Percentiles rank a stretch among this genome's conserved stretches.
Conservation (phyloP, 1,140 invertebrate genomes). For the Dendrolimus punctatus region DNA sequence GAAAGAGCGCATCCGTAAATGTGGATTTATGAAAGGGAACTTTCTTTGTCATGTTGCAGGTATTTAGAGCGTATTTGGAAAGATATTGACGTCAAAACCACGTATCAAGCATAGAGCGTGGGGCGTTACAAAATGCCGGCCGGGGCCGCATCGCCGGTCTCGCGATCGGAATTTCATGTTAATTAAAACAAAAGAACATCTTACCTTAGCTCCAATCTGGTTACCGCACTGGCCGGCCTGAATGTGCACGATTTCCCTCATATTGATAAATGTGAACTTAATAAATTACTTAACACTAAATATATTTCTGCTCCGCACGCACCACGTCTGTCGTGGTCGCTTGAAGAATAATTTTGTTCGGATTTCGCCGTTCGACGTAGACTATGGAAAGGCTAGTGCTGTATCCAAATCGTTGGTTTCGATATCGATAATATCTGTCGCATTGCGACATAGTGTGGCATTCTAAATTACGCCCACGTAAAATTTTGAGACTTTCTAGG, state of each 20-base stretch:
- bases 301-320: constrained; percentile 60
- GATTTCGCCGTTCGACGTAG: constrained; percentile 40
- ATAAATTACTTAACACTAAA: constrained; percentile 67
- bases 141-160: constrained; percentile 21
- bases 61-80: constrained; percentile 1
- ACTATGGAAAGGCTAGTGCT: constrained; percentile 38
- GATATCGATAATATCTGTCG: constrained; percentile 56
- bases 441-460: constrained; percentile 45
- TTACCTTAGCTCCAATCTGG: constrained; percentile 88
- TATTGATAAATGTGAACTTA: constrained; percentile 71
- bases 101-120: constrained; percentile 11
- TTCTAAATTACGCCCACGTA: not conserved
- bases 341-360: constrained; percentile 60
- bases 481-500: not conserved
- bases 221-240: constrained; percentile 90
- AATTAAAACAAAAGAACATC: constrained; percentile 41
- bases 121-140: constrained; percentile 68
- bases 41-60: too few species aligned
- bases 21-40: too few species aligned
- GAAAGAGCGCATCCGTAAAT: too few species aligned
- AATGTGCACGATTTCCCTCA: constrained; percentile 95
- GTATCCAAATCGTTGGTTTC: constrained; percentile 6
- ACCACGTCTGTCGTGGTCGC: constrained; percentile 62
- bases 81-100: constrained; percentile 8
- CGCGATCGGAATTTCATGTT: constrained; percentile 24